Evolutionary conservation across 92 coral and sea anemone species (phyloP), one percentile per base, ranked within the genome.

Genomic region (Desmophyllum pertusum): DNA sequence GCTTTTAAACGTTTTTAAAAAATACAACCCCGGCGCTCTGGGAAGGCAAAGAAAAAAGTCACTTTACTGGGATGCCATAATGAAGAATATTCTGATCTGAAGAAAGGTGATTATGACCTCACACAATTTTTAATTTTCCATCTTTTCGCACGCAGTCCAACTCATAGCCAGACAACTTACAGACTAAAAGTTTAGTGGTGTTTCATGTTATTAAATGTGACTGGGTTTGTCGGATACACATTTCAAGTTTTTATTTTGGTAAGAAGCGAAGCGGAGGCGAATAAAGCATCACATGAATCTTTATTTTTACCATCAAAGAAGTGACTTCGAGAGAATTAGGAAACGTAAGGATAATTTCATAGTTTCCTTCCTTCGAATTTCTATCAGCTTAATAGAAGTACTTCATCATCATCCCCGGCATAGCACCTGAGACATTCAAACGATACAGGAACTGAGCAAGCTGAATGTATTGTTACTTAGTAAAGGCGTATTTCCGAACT

Each of bases 341-440:
- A 48, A 53, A 46, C 42, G 38, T 68, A 50, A 39, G 51, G 48
- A n/a, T 69, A 39, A 71, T 72, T 70, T 72, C 5, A 31, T 40
- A 43, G 79, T 39, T 81, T 67, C 48, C 76, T 70, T 70, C 66
- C 78, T 53, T 41, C 21, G 19, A 63, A 64, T 39, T 52, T 50
- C 45, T 53, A 25, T 40, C 68, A 37, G 40, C 33, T 62, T 61
- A 59, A 77, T 62, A 33, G 64, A 40, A 52, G 81, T 38, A 57
- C 81, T 57, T 79, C 23, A 64, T 68, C 30, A 36, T 23, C 37
- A 79, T 66, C n/a, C 61, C 33, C 45, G 36, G 35, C 59, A 27
- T 46, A 38, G 40, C 84, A 69, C 64, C 67, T 38, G 45, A 67
- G 66, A 68, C 72, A 80, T 69, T 68, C 64, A 50, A 63, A 51